These are phyloP conservation scores for Cheilosia vulpina DNA, from an alignment of 2,888 invertebrate genomes.

Conservation along the genomic window DNA sequence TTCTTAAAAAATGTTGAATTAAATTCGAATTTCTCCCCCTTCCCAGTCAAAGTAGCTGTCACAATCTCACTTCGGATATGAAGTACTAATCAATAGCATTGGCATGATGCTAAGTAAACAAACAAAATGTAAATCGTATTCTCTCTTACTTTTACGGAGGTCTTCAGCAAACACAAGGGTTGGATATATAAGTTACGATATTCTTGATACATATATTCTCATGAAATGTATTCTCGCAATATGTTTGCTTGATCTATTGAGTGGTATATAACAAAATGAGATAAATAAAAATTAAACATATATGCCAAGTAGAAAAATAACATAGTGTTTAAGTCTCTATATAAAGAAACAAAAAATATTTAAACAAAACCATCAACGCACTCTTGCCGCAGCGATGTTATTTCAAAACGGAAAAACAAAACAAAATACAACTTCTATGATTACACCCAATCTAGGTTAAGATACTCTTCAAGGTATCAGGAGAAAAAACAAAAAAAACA, in stretches of 20 bases:
- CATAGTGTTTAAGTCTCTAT: slow-evolving; percentile 54
- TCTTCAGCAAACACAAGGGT: slow-evolving; percentile 65
- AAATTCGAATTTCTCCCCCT: not conserved
- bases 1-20: not conserved
- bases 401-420: slow-evolving; percentile 17
- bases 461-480: slow-evolving; percentile 75
- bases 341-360: slow-evolving; percentile 30
- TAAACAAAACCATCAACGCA: slow-evolving; percentile 55
- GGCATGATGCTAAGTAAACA: slow-evolving; percentile 6
- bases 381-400: slow-evolving; percentile 50
- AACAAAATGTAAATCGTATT: slow-evolving; percentile 31
- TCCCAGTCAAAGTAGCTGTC: slow-evolving; percentile 1
- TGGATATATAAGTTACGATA: slow-evolving; percentile 67
- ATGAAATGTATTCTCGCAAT: slow-evolving; percentile 40
- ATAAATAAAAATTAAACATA: slow-evolving; percentile 34
- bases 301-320: slow-evolving; percentile 60
- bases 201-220: slow-evolving; percentile 47
- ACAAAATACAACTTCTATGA: slow-evolving; percentile 38
- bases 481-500: slow-evolving; percentile 45
- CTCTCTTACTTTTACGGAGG: slow-evolving; percentile 73
- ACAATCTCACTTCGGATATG: slow-evolving; percentile 11
- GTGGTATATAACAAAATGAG: slow-evolving; percentile 43
- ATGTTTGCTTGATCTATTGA: slow-evolving; percentile 55
- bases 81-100: slow-evolving; percentile 8
- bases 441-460: slow-evolving; percentile 63